phyloP scores from a whole-genome alignment of 2,797 vertebrate species.

The Leptodactylus fallax region DNA sequence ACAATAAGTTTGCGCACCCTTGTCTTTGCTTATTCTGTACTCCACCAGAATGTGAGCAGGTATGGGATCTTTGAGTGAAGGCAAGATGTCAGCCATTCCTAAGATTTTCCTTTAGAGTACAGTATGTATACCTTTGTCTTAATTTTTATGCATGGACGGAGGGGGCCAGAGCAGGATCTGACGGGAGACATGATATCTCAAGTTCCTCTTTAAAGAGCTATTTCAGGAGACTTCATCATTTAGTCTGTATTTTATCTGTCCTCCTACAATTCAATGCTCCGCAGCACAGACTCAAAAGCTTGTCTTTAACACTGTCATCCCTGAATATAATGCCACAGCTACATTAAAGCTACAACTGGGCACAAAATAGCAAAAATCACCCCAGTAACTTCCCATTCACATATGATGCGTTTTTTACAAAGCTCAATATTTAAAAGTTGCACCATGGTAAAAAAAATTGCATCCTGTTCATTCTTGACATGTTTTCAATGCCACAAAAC shows the following conservation, averaged over 20 bases:
- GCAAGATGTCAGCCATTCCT: too few relatives aligned
- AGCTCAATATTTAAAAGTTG: too few relatives aligned
- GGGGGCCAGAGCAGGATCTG: background rate
- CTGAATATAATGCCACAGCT: too few relatives aligned
- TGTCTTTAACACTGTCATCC: too few relatives aligned
- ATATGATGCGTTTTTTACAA: too few relatives aligned
- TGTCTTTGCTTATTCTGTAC: background rate
- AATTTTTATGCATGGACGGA: background rate
- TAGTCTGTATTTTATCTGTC: slow-evolving; percentile 10
- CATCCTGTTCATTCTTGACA: too few relatives aligned
- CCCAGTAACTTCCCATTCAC: too few relatives aligned
- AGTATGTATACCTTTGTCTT: background rate
- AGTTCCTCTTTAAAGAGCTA: slow-evolving; percentile 2
- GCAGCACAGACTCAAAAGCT: background rate
- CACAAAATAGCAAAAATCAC: too few relatives aligned
- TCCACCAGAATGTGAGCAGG: background rate
- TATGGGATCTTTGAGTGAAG: background rate
- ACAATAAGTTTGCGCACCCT: background rate
- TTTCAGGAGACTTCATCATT: background rate
- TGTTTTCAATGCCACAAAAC: too few relatives aligned
- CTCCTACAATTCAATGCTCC: background rate
- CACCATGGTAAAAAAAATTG: too few relatives aligned
- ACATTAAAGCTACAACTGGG: too few relatives aligned
- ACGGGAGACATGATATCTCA: background rate
- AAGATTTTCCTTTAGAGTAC: too few relatives aligned